A percentile compares a stretch with the other conserved stretches of the same genome.
Evolutionary conservation across 1,140 invertebrate genomes (phyloP).

Genomic region (Riptortus pedestris): DNA sequence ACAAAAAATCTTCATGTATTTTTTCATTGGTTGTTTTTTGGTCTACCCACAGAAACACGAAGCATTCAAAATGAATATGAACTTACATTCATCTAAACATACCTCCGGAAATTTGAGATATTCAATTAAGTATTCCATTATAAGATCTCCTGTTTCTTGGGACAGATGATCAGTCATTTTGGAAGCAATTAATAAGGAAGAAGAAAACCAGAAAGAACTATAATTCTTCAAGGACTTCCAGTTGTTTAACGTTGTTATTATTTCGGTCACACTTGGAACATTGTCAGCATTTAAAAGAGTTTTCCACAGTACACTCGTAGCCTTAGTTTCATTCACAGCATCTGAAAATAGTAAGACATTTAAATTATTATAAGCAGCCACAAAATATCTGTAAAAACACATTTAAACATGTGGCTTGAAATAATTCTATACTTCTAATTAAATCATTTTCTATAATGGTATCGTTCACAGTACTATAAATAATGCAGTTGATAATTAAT

Average conservation of each 20-base stretch:
- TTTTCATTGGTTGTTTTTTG: too few relatives aligned
- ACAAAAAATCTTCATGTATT: too few relatives aligned
- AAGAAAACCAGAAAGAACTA: conserved; percentile 2
- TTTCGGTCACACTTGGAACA: neutral
- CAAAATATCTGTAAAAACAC: too few relatives aligned
- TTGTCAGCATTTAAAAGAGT: neutral
- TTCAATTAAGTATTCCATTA: neutral
- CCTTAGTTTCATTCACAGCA: neutral
- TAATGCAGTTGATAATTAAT: too few relatives aligned
- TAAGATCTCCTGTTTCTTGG: neutral
- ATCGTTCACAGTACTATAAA: too few relatives aligned
- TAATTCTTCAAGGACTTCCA: neutral
- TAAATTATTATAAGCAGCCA: neutral
- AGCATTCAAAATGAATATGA: too few relatives aligned
- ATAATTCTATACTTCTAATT: too few relatives aligned
- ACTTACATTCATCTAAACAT: too few relatives aligned
- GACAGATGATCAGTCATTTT: neutral
- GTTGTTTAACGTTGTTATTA: neutral
- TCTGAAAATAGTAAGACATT: neutral
- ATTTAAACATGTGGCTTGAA: too few relatives aligned
- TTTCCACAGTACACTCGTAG: neutral
- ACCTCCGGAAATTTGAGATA: neutral
- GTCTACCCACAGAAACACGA: too few relatives aligned
- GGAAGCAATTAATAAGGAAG: conserved; percentile 5
- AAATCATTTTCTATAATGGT: too few relatives aligned